Conservation (phyloP, 1,140 invertebrate species). For the Drosophila saltans region DNA sequence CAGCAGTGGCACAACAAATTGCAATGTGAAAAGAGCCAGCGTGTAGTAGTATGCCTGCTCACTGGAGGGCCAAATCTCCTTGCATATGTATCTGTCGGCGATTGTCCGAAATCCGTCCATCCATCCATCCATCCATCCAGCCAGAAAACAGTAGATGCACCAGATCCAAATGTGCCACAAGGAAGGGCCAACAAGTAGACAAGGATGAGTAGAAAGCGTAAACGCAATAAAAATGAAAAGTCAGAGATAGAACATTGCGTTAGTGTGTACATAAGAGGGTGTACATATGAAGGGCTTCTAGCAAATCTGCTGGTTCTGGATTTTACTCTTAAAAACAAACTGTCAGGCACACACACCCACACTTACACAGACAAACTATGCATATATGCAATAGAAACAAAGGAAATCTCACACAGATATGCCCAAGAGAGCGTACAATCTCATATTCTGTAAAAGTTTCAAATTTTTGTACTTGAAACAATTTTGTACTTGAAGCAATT, state of each 20-base stretch:
- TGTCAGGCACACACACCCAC: background rate
- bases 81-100: conserved; percentile 86
- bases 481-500: conserved; percentile 8
- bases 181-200: conserved; percentile 17
- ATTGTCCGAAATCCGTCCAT: background rate
- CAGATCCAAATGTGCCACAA: background rate
- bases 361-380: background rate
- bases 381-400: conserved; percentile 1
- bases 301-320: conserved; percentile 8
- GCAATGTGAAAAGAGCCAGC: conserved; percentile 90
- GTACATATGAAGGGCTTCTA: background rate
- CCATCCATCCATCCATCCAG: background rate
- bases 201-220: conserved; percentile 15
- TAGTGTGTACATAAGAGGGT: conserved; percentile 28
- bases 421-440: background rate
- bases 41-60: conserved; percentile 89
- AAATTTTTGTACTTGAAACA: conserved; percentile 1
- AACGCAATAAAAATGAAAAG: conserved; percentile 36
- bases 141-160: conserved; percentile 14
- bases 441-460: conserved; percentile 1
- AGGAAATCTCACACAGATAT: conserved; percentile 1
- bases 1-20: conserved; percentile 92
- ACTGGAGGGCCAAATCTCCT: conserved; percentile 86
- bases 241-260: conserved; percentile 39
- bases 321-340: conserved; percentile 10